These are phyloP conservation scores for Microplitis manilae DNA, from an alignment of 2,888 invertebrate species.

Conservation along the genomic window DNA sequence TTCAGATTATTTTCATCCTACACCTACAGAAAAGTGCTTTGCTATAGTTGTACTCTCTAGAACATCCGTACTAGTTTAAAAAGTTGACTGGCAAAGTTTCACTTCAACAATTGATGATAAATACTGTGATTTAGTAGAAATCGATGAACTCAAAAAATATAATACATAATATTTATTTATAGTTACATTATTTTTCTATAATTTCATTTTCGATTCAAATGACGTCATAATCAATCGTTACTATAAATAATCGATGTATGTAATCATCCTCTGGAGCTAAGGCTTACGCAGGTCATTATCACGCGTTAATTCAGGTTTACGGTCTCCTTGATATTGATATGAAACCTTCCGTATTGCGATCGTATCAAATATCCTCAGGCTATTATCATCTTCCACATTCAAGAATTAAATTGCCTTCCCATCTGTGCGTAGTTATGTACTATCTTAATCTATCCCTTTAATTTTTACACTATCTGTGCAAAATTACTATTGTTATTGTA, in stretches of 20 bases:
- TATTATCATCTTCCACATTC: not conserved
- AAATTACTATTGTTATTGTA: not conserved
- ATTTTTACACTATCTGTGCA: not conserved
- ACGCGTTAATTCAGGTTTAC: not conserved
- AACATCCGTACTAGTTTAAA: not conserved
- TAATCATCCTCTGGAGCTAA: not conserved
- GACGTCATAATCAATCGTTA: not conserved
- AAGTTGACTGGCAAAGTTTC: not conserved
- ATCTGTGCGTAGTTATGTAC: not conserved
- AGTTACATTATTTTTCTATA: not conserved
- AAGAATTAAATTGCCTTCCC: not conserved
- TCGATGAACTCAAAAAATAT: not conserved
- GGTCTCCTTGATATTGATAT: not conserved
- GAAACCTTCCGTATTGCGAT: not conserved
- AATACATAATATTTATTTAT: not conserved
- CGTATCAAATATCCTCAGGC: not conserved
- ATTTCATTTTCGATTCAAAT: not conserved
- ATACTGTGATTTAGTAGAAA: not conserved
- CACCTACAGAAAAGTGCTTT: not conserved
- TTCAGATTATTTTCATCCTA: not conserved
- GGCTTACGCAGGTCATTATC: not conserved
- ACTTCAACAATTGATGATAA: not conserved
- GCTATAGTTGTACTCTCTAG: not conserved
- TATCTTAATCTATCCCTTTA: not conserved
- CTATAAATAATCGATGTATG: no score